Conservation (phyloP, 2,888 invertebrate species). For the Tiliacea citrago region DNA sequence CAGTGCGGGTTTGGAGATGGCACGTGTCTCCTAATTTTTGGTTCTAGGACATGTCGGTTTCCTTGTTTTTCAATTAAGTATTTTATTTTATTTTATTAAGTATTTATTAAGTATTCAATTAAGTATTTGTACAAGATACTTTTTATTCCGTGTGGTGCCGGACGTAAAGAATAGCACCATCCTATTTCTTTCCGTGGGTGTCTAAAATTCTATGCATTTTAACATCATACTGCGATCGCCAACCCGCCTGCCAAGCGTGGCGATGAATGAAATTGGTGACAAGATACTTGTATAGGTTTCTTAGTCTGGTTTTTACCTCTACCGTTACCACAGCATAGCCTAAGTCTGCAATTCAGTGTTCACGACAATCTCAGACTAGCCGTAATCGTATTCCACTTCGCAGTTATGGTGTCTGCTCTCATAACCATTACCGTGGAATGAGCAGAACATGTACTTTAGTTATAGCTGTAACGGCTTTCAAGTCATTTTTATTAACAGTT, state of each 20-base stretch:
- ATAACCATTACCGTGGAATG: conserved; percentile 33
- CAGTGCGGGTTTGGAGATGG: background rate
- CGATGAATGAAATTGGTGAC: background rate
- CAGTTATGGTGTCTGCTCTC: conserved; percentile 25
- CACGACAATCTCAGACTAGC: conserved; percentile 34
- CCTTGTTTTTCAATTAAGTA: too few species aligned
- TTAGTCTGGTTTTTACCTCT: conserved; percentile 6
- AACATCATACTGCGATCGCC: too few species aligned
- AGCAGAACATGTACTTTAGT: conserved; percentile 31
- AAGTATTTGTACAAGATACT: too few species aligned
- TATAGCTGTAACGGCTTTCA: conserved; percentile 29
- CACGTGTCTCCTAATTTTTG: background rate
- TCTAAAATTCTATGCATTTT: too few species aligned
- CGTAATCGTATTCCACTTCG: conserved; percentile 20
- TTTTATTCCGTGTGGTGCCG: too few species aligned
- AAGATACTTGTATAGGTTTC: conserved; percentile 12
- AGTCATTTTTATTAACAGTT: conserved; percentile 32
- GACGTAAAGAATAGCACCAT: too few species aligned
- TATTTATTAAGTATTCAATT: too few species aligned
- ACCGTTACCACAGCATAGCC: conserved; percentile 18
- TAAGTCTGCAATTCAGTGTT: conserved; percentile 39
- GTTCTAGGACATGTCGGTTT: background rate
- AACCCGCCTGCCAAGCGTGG: too few species aligned
- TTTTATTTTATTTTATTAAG: too few species aligned
- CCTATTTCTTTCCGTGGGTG: too few species aligned